Conservation (phyloP, 2,797 vertebrate genomes). For the Clarias pachynema region DNA sequence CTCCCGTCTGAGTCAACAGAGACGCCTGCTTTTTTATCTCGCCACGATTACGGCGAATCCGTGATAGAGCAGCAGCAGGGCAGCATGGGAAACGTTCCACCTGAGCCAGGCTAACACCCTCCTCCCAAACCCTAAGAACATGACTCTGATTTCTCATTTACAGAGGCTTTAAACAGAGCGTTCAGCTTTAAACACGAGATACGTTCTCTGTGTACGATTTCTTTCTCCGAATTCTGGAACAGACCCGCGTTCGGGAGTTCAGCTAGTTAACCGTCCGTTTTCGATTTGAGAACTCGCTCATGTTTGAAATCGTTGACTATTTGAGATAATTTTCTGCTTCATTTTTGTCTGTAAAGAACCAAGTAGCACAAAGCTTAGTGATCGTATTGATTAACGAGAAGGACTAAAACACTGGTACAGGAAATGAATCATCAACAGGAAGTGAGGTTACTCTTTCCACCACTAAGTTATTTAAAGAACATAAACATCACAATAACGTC, state of each 20-base stretch:
- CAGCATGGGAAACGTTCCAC: constrained; percentile 73
- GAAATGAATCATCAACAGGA: not conserved
- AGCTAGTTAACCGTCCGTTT: not conserved
- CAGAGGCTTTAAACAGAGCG: not conserved
- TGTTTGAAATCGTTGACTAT: not conserved
- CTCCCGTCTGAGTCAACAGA: constrained; percentile 77
- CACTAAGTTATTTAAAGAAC: not conserved
- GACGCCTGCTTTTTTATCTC: constrained; percentile 68
- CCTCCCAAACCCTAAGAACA: constrained; percentile 22
- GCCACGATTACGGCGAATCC: constrained; percentile 70
- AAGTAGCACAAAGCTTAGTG: not conserved
- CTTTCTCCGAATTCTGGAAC: not conserved
- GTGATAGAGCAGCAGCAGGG: constrained; percentile 58
- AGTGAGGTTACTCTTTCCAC: not conserved
- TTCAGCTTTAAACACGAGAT: not conserved
- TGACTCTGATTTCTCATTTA: constrained; percentile 68
- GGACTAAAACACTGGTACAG: not conserved
- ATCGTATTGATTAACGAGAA: not conserved
- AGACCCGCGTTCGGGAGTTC: not conserved
- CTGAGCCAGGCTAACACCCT: constrained; percentile 57
- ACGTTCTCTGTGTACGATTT: not conserved
- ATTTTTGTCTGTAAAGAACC: not conserved
- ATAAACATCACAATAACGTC: not conserved
- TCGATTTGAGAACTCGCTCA: not conserved
- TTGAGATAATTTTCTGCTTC: not conserved